phyloP scores from a whole-genome alignment of 2,888 invertebrate genomes.

The Quadroppia sp. region DNA sequence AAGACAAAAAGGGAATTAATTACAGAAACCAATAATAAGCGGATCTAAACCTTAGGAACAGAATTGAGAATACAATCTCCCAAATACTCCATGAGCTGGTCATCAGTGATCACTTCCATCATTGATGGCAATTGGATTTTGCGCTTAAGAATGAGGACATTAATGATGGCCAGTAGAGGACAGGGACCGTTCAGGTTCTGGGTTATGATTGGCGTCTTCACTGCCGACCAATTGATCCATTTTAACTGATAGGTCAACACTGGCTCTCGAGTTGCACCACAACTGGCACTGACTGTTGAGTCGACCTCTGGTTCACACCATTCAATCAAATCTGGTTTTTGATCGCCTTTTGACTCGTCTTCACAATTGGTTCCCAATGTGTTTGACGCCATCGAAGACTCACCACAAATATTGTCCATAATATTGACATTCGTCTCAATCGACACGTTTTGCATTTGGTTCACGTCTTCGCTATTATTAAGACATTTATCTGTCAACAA shows the following conservation, averaged over 20 bases:
- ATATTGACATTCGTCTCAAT: too few species aligned
- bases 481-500: too few species aligned
- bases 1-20: constrained; percentile 37
- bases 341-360: too few species aligned
- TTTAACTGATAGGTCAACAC: constrained; percentile 55
- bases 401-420: too few species aligned
- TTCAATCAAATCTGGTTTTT: too few species aligned
- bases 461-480: too few species aligned
- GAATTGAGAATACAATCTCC: constrained; percentile 56
- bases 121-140: constrained; percentile 53
- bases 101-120: constrained; percentile 55
- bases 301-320: too few species aligned
- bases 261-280: neutral
- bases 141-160: constrained; percentile 57
- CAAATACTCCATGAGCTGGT: constrained; percentile 57
- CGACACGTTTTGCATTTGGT: too few species aligned
- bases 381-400: too few species aligned
- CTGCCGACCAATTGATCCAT: constrained; percentile 54
- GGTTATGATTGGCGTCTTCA: constrained; percentile 38
- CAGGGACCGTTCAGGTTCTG: constrained; percentile 62
- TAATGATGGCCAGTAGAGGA: constrained; percentile 59
- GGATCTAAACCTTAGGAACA: constrained; percentile 53
- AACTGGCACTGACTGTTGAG: too few species aligned
- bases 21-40: constrained; percentile 9
- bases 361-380: too few species aligned